phyloP scores from a whole-genome alignment of 1,140 invertebrate genomes.

The Panagrolaimus sp. region DNA sequence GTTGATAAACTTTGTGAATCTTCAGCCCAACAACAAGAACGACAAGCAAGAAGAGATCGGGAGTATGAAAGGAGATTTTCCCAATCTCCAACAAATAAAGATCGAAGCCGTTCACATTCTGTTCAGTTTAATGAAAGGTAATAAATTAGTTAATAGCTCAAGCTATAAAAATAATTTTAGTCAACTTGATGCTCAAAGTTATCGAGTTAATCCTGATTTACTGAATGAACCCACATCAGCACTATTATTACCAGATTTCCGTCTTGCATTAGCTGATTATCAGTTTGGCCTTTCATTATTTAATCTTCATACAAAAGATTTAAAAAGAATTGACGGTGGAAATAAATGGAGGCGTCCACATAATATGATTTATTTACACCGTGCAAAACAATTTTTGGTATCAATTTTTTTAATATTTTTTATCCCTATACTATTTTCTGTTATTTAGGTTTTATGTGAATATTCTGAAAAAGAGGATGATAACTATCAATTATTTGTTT shows the following conservation, averaged over 20 bases:
- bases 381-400: neutral
- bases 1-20: slow-evolving; percentile 2
- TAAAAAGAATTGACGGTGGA: neutral
- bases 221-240: neutral
- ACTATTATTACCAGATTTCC: neutral
- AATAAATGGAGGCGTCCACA: neutral
- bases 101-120: neutral
- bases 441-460: neutral
- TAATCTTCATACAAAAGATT: neutral
- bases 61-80: neutral
- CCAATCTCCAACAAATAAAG: neutral
- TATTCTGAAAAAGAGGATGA: slow-evolving; percentile 8
- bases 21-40: neutral
- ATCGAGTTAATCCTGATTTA: slow-evolving; percentile 6
- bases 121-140: slow-evolving; percentile 1
- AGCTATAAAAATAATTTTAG: no score
- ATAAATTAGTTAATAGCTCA: neutral
- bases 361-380: neutral
- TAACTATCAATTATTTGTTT: slow-evolving; percentile 48
- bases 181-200: slow-evolving; percentile 1
- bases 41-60: neutral
- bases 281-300: neutral
- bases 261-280: slow-evolving; percentile 1
- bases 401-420: no score
- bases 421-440: no score